Percentiles rank a stretch among this genome's conserved stretches.
These are phyloP conservation scores for Avahi laniger DNA, from an alignment of 2,797 vertebrate species.

Conservation along the genomic window DNA sequence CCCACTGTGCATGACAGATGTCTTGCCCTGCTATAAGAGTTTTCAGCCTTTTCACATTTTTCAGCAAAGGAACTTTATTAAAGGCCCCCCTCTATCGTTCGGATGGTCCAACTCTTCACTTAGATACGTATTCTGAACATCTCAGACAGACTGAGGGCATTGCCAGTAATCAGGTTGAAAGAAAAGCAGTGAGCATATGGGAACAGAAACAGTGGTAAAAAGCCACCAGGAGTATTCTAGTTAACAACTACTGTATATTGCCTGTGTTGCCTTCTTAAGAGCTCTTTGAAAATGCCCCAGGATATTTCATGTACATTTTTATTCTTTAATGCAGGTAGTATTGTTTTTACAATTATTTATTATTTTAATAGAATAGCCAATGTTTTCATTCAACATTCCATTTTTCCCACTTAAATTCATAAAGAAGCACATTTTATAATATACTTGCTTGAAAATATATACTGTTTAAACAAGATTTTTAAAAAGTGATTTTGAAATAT, in stretches of 20 bases:
- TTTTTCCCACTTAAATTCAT: neutral
- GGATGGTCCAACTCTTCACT: conserved; percentile 43
- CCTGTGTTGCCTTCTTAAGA: conserved; percentile 57
- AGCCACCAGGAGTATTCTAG: conserved; percentile 61
- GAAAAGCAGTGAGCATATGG: neutral
- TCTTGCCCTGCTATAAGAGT: conserved; percentile 62
- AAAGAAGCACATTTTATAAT: conserved; percentile 25
- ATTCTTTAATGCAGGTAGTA: neutral
- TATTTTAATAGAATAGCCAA: conserved; percentile 39
- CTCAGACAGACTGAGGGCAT: conserved; percentile 54
- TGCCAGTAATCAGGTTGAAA: neutral
- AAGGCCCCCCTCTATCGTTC: conserved; percentile 54
- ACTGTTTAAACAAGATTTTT: neutral
- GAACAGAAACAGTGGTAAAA: conserved; percentile 53
- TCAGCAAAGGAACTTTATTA: conserved; percentile 68
- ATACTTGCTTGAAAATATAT: neutral
- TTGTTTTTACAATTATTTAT: neutral
- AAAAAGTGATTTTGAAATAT: neutral
- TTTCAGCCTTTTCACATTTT: conserved; percentile 70
- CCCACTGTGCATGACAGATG: conserved; percentile 55
- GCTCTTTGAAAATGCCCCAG: conserved; percentile 42
- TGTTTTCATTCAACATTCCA: neutral
- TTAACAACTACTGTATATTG: conserved; percentile 43
- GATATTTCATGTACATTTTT: neutral
- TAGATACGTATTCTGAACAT: conserved; percentile 60